Evolutionary conservation across 2,113 vertebrate genomes (phyloP).

Genomic region (Antennarius striatus): DNA sequence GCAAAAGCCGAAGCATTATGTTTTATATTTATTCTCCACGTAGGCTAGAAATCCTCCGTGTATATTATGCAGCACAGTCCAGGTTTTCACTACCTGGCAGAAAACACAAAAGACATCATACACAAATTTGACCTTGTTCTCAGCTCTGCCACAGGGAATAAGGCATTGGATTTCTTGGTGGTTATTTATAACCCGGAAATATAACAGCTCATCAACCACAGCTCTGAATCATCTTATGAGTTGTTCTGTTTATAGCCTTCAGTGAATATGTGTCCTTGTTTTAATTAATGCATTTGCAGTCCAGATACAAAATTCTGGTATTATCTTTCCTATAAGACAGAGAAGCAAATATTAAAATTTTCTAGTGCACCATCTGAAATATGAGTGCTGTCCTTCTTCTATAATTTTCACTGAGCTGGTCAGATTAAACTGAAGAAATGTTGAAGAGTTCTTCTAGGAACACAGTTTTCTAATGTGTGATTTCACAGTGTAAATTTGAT

Average conservation of each 20-base stretch:
- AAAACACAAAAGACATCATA: neutral
- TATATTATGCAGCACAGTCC: neutral
- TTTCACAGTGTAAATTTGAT: too few relatives aligned
- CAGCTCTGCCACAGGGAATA: neutral
- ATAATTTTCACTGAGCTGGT: too few relatives aligned
- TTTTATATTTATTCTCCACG: neutral
- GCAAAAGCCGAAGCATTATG: neutral
- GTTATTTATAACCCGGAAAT: constrained; percentile 19
- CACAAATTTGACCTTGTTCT: constrained; percentile 26
- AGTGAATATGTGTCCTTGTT: too few relatives aligned
- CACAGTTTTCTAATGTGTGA: too few relatives aligned
- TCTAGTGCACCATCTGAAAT: too few relatives aligned
- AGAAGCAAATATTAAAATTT: too few relatives aligned
- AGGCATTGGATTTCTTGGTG: constrained; percentile 6
- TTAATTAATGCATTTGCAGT: neutral
- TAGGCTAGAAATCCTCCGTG: neutral
- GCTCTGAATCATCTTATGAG: constrained; percentile 9
- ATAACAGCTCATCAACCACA: neutral
- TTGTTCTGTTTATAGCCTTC: constrained; percentile 4
- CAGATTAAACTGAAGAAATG: too few relatives aligned
- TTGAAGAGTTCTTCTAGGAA: too few relatives aligned
- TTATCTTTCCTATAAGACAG: too few relatives aligned
- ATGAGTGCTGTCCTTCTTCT: too few relatives aligned
- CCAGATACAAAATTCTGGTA: neutral
- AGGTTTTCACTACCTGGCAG: constrained; percentile 1